These are phyloP conservation scores for Pomatorhinus ruficollis DNA, from an alignment of 2,113 vertebrate genomes.

Conservation along the genomic window DNA sequence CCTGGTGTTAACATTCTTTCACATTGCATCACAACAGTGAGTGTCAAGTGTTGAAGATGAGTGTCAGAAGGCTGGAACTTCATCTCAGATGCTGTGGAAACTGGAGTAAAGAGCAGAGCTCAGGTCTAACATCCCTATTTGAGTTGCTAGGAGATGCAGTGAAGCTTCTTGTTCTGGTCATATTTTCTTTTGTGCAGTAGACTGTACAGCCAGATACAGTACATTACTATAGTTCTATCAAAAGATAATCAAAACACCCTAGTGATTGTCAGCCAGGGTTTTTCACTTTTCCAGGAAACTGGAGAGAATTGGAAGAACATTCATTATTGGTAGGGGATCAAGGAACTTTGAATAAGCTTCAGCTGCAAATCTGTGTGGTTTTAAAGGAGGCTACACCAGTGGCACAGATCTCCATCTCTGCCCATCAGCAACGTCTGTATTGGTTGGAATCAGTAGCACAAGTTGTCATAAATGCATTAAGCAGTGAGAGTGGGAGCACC, in stretches of 20 bases:
- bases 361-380: not conserved
- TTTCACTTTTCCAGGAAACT: not conserved
- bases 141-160: not conserved
- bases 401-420: not conserved
- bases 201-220: not conserved
- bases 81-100: not conserved
- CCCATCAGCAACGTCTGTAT: not conserved
- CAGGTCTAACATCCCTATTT: not conserved
- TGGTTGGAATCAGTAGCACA: not conserved
- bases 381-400: not conserved
- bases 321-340: not conserved
- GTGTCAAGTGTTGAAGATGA: rapidly evolving
- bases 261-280: not conserved
- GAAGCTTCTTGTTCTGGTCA: not conserved
- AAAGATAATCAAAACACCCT: not conserved
- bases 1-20: not conserved
- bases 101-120: not conserved
- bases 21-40: not conserved
- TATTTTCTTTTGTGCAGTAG: not conserved
- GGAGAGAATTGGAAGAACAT: not conserved
- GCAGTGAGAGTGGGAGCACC: not conserved
- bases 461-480: not conserved
- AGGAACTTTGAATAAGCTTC: not conserved
- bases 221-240: not conserved
- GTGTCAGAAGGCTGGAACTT: not conserved